Evolutionary conservation across 2,888 invertebrate species (phyloP).

Genomic region (Limnephilus marmoratus): DNA sequence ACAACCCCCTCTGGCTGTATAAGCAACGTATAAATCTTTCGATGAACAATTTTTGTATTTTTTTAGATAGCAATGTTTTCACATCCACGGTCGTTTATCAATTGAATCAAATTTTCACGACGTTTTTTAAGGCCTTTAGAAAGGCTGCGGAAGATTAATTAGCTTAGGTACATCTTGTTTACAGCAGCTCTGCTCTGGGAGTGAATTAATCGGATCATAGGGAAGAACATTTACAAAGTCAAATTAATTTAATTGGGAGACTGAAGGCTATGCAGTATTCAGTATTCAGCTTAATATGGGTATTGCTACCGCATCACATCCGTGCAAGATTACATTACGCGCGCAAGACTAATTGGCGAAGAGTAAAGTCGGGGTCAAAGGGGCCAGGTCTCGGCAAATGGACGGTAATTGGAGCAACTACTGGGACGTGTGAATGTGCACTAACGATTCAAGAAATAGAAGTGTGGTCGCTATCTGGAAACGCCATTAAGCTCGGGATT

Average conservation of each 20-base stretch:
- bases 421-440: not conserved
- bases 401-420: slow-evolving; percentile 15
- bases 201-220: not conserved
- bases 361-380: slow-evolving; percentile 30
- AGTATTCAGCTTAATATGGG: no score
- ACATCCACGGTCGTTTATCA: no score
- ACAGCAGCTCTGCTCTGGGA: not conserved
- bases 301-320: not conserved
- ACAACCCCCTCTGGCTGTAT: no score
- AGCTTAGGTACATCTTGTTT: not conserved
- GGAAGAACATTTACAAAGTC: not conserved
- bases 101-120: no score
- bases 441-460: slow-evolving; percentile 28
- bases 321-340: not conserved
- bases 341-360: slow-evolving; percentile 22
- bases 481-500: not conserved
- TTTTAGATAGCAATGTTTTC: no score
- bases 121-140: no score
- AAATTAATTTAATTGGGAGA: slow-evolving; percentile 3
- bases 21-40: no score
- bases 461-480: not conserved
- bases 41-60: no score
- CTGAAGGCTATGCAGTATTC: not conserved
- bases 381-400: slow-evolving; percentile 27
- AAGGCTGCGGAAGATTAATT: not conserved